Evolutionary conservation across 2,797 vertebrate species (phyloP).

Genomic region (Momotus momota): DNA sequence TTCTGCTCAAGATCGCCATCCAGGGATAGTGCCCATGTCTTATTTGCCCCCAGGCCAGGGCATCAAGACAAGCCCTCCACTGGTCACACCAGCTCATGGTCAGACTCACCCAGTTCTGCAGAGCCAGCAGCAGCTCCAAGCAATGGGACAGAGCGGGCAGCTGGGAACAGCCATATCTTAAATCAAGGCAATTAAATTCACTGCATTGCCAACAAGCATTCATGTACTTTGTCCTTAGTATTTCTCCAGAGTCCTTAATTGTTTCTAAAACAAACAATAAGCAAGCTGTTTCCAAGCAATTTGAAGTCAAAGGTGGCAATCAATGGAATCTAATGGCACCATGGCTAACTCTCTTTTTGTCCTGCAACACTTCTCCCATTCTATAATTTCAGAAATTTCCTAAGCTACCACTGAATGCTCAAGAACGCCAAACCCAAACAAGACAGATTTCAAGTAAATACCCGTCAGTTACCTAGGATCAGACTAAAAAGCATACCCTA

Average conservation of each 20-base stretch:
- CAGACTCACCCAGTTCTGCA: background rate
- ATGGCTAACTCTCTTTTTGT: background rate
- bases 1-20: background rate
- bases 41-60: background rate
- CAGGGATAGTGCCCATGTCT: accelerated
- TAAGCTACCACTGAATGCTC: background rate
- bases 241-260: background rate
- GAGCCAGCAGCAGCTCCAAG: background rate
- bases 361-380: background rate
- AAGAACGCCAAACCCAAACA: too few relatives aligned
- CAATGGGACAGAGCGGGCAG: background rate
- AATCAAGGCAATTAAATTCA: background rate
- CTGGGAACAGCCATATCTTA: background rate
- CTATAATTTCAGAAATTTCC: background rate
- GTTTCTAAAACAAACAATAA: background rate
- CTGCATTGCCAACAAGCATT: background rate
- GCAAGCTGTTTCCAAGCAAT: background rate
- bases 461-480: background rate
- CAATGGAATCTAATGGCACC: background rate
- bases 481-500: background rate
- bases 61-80: background rate
- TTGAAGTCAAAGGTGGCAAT: background rate
- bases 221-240: background rate
- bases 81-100: background rate
- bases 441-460: background rate